Evolutionary conservation across 2,888 invertebrate species (phyloP).

Genomic region (Drosophila anomelani): DNA sequence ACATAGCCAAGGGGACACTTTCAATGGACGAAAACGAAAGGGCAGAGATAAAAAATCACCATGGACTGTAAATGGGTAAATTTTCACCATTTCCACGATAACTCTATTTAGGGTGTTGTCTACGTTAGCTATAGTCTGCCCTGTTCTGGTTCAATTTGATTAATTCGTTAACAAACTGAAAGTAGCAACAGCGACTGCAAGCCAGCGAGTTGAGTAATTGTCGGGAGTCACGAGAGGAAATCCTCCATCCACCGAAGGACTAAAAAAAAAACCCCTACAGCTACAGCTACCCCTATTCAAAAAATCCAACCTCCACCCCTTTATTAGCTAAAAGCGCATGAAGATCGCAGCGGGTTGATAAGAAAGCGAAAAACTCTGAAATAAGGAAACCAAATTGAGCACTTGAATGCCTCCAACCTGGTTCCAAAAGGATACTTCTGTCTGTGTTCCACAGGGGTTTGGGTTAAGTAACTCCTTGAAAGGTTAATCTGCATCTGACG

Average conservation of each 20-base stretch:
- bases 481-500: conserved; percentile 20
- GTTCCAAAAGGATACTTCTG: neutral
- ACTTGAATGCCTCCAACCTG: conserved; percentile 73
- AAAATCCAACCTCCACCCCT: conserved; percentile 18
- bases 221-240: conserved; percentile 73
- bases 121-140: conserved; percentile 13
- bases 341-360: conserved; percentile 75
- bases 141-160: conserved; percentile 80
- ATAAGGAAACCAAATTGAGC: conserved; percentile 64
- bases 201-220: conserved; percentile 76
- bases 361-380: conserved; percentile 64
- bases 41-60: conserved; percentile 55
- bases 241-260: conserved; percentile 18
- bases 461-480: conserved; percentile 27
- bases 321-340: conserved; percentile 79
- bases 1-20: conserved; percentile 48
- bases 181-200: conserved; percentile 76
- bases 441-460: neutral
- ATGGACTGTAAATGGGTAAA: conserved; percentile 43
- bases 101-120: conserved; percentile 62
- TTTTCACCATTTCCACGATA: conserved; percentile 65
- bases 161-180: conserved; percentile 84
- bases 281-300: conserved; percentile 35
- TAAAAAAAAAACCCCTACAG: conserved; percentile 15
- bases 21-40: conserved; percentile 55